Evolutionary conservation across 1,140 invertebrate genomes (phyloP).

Genomic region (Globodera ellingtonae): DNA sequence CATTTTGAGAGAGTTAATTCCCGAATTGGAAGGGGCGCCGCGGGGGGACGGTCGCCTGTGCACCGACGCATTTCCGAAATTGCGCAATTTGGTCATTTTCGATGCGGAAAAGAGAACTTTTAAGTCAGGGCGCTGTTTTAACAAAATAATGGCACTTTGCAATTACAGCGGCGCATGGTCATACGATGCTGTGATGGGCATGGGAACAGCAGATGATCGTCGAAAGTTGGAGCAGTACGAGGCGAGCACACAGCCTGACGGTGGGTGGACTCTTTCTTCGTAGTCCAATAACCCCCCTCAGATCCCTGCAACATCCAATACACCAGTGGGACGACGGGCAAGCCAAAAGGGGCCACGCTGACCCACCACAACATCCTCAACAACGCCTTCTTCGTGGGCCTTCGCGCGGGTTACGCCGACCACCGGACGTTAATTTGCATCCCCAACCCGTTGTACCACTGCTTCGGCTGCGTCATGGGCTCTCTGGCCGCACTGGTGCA

Average conservation of each 20-base stretch:
- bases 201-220: conserved; percentile 66
- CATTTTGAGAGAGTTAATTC: conserved; percentile 55
- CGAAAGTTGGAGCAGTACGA: conserved; percentile 66
- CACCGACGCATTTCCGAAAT: conserved; percentile 55
- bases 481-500: conserved; percentile 71
- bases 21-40: conserved; percentile 47
- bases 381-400: conserved; percentile 76
- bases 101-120: conserved; percentile 56
- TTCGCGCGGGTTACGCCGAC: conserved; percentile 71
- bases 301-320: conserved; percentile 64
- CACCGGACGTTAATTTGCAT: conserved; percentile 68
- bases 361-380: conserved; percentile 83
- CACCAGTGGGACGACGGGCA: conserved; percentile 75
- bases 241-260: conserved; percentile 65
- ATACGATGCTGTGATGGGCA: conserved; percentile 56
- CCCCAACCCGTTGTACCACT: conserved; percentile 89
- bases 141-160: conserved; percentile 1
- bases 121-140: conserved; percentile 38
- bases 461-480: conserved; percentile 79
- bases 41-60: conserved; percentile 50
- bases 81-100: conserved; percentile 63
- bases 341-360: conserved; percentile 82
- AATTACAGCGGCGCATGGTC: conserved; percentile 61
- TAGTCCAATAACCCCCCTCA: conserved; percentile 28
- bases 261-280: neutral